These are phyloP conservation scores for Ondatra zibethicus DNA, from an alignment of 2,113 vertebrate species.

Conservation along the genomic window DNA sequence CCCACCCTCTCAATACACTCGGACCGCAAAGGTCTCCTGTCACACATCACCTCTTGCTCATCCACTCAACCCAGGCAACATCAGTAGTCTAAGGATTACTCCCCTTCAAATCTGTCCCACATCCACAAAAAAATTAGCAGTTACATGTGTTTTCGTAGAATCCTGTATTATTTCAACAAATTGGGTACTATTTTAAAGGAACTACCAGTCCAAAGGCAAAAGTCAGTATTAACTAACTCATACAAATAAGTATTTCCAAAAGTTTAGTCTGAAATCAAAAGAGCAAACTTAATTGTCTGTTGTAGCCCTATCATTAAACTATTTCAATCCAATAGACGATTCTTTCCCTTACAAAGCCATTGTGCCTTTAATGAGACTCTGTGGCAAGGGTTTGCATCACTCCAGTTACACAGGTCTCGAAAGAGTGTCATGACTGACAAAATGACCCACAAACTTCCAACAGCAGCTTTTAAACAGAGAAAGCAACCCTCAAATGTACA, in stretches of 20 bases:
- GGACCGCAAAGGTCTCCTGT: background rate
- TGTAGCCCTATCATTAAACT: background rate
- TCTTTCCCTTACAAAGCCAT: background rate
- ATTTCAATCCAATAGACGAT: background rate
- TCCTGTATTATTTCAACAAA: background rate
- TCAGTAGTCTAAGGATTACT: background rate
- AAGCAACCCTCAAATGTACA: background rate
- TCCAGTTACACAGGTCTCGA: background rate
- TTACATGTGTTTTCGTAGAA: background rate
- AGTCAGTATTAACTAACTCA: background rate
- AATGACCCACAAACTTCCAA: background rate
- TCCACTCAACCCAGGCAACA: background rate
- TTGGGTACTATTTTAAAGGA: background rate
- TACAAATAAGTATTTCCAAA: background rate
- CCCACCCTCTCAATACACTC: background rate
- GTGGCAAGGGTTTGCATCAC: background rate
- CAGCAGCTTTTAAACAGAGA: background rate
- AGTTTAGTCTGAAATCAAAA: constrained; percentile 10
- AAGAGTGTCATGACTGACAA: background rate
- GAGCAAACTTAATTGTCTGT: background rate
- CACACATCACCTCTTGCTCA: background rate
- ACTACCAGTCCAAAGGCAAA: background rate
- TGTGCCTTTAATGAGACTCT: background rate
- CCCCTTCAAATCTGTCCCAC: background rate
- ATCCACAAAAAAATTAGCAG: background rate